Evolutionary conservation across 2,113 vertebrate genomes (phyloP).

Genomic region (Rhabdomys dilectus): DNA sequence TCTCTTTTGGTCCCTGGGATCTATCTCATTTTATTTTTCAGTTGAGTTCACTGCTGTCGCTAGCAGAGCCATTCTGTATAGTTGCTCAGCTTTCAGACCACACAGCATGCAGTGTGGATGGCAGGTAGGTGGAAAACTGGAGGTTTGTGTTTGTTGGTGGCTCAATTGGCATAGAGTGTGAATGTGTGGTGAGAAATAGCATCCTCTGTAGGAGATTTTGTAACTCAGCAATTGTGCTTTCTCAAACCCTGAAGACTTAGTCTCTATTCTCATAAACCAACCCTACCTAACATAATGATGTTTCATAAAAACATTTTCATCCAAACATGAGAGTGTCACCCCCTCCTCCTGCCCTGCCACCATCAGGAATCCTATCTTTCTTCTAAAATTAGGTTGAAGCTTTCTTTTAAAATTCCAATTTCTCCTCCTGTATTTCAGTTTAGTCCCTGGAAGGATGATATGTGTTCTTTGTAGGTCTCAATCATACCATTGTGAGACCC

Average conservation of each 20-base stretch:
- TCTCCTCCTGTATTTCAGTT: background rate
- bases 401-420: background rate
- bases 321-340: background rate
- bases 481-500: conserved; percentile 3
- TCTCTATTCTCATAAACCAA: background rate
- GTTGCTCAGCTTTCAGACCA: background rate
- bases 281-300: background rate
- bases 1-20: background rate
- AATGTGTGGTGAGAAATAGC: background rate
- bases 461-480: conserved; percentile 46
- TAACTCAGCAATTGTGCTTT: conserved; percentile 19
- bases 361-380: background rate
- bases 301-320: conserved; percentile 17
- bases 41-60: background rate
- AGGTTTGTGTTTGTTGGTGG: background rate
- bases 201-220: background rate
- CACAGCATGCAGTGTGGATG: background rate
- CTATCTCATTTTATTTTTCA: background rate
- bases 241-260: background rate
- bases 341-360: background rate
- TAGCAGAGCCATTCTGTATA: background rate
- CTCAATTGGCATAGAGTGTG: background rate
- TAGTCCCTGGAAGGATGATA: conserved; percentile 41
- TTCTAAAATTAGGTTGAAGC: conserved; percentile 52
- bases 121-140: background rate